Evolutionary conservation across 2,888 invertebrate genomes (phyloP).

Genomic region (Noctuana brunneofusca): DNA sequence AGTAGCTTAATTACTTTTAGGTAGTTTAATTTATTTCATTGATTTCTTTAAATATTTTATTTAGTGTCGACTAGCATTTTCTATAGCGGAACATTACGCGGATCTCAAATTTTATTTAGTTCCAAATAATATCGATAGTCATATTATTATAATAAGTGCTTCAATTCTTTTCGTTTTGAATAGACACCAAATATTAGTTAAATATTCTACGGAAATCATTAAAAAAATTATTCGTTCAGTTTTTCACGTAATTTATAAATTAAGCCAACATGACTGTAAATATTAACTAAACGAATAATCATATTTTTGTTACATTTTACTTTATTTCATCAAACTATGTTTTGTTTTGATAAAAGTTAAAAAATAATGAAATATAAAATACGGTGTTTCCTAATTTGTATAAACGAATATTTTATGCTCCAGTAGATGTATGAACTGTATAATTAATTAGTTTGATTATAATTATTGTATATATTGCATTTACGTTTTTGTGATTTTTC

Average conservation of each 20-base stretch:
- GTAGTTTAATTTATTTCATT: slow-evolving; percentile 72
- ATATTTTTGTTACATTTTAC: slow-evolving; percentile 56
- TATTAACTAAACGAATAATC: slow-evolving; percentile 41
- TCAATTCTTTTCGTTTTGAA: slow-evolving; percentile 59
- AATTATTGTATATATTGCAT: slow-evolving; percentile 76
- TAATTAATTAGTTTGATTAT: slow-evolving; percentile 40
- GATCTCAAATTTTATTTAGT: slow-evolving; percentile 77
- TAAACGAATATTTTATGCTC: slow-evolving; percentile 48
- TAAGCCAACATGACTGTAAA: slow-evolving; percentile 32
- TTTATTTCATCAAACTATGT: slow-evolving; percentile 53
- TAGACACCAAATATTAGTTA: slow-evolving; percentile 80
- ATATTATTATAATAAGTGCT: slow-evolving; percentile 54
- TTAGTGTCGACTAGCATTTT: slow-evolving; percentile 51
- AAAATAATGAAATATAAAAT: slow-evolving; percentile 46
- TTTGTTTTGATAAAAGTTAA: slow-evolving; percentile 60
- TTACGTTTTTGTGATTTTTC: slow-evolving; percentile 74
- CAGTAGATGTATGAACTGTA: slow-evolving; percentile 53
- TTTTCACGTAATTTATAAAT: slow-evolving; percentile 47
- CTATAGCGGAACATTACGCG: slow-evolving; percentile 53
- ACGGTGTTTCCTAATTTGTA: slow-evolving; percentile 54
- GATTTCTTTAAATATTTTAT: slow-evolving; percentile 44
- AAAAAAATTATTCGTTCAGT: slow-evolving; percentile 38
- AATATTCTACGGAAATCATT: slow-evolving; percentile 45
- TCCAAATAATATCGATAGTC: slow-evolving; percentile 78
- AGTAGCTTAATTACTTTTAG: slow-evolving; percentile 53